Conservation (phyloP, 64 coral and sea anemone genomes). For the Montipora sp. region DNA sequence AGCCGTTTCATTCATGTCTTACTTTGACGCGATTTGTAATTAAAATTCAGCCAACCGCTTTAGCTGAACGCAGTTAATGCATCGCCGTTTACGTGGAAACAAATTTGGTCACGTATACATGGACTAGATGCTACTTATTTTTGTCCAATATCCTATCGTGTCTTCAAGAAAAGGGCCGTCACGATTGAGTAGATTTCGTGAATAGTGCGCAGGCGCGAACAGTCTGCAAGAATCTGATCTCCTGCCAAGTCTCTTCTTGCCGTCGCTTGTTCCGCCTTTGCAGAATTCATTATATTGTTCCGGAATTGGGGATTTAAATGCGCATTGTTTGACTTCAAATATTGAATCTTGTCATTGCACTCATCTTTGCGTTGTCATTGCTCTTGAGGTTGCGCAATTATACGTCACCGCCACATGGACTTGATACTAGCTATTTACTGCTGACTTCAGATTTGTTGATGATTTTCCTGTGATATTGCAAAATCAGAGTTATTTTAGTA, state of each 20-base stretch:
- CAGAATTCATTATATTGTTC: neutral
- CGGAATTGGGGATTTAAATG: neutral
- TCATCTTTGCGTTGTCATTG: neutral
- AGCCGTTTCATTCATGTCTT: neutral
- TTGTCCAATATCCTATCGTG: no score
- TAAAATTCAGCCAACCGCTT: neutral
- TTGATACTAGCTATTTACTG: no score
- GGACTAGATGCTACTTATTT: neutral
- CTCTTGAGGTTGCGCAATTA: neutral
- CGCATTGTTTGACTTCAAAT: neutral
- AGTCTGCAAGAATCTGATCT: neutral
- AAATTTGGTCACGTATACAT: neutral
- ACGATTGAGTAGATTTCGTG: neutral
- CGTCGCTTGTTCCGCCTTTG: neutral
- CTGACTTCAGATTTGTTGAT: no score
- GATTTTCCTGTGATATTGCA: no score
- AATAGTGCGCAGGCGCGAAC: neutral
- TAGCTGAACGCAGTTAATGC: neutral
- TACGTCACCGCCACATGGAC: neutral
- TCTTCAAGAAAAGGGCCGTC: no score
- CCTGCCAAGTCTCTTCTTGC: neutral
- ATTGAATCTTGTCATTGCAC: neutral
- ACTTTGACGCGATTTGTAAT: neutral
- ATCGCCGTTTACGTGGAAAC: neutral
- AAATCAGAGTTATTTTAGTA: no score